A percentile compares a stretch with the other conserved stretches of the same genome.
Conservation (phyloP, 2,888 invertebrate species). For the Parnassius glacialis region DNA sequence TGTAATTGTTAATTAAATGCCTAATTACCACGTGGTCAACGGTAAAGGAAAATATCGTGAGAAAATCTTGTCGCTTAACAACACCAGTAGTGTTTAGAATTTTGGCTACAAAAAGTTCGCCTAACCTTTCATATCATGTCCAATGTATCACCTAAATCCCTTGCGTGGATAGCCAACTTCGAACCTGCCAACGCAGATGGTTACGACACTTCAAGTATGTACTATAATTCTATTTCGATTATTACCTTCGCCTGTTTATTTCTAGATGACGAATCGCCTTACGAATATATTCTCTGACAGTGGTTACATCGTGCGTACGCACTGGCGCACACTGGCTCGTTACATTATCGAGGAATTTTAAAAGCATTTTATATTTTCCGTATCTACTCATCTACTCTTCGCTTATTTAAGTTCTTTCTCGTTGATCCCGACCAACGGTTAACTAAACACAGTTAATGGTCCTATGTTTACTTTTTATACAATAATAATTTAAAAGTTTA, state of each 20-base stretch:
- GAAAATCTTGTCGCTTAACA: too few species aligned
- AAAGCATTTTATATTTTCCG: slow-evolving; percentile 62
- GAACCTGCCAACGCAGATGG: slow-evolving; percentile 65
- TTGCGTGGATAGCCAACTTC: slow-evolving; percentile 53
- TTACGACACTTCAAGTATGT: slow-evolving; percentile 65
- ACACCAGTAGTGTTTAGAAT: slow-evolving; percentile 15
- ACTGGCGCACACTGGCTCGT: slow-evolving; percentile 43
- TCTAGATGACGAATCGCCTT: slow-evolving; percentile 73
- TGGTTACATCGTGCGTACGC: slow-evolving; percentile 47
- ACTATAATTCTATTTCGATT: slow-evolving; percentile 79
- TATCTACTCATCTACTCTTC: slow-evolving; percentile 33
- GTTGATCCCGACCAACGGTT: slow-evolving; percentile 14
- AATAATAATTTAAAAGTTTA: too few species aligned
- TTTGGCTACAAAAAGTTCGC: slow-evolving; percentile 26
- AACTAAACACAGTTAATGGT: neutral
- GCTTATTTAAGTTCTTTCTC: slow-evolving; percentile 16
- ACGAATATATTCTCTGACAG: slow-evolving; percentile 52
- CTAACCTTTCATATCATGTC: slow-evolving; percentile 33
- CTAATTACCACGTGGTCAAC: too few species aligned
- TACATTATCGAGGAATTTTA: slow-evolving; percentile 77
- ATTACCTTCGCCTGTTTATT: slow-evolving; percentile 79
- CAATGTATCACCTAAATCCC: slow-evolving; percentile 50
- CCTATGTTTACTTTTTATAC: too few species aligned
- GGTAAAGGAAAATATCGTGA: too few species aligned
- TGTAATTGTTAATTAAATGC: too few species aligned